phyloP scores from a whole-genome alignment of 2,888 invertebrate genomes.

The Nomada lathburiana region DNA sequence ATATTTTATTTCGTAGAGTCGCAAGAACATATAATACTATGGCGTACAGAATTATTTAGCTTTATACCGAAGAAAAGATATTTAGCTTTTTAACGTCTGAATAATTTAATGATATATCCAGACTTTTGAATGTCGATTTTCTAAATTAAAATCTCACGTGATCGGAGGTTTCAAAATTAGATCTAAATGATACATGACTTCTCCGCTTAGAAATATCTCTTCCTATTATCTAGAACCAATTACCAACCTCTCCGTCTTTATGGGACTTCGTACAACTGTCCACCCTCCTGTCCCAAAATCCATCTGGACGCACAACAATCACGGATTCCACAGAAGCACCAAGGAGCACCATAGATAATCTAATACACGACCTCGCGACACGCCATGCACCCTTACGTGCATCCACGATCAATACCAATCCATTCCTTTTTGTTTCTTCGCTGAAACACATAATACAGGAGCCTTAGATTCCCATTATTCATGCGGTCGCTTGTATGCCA shows the following conservation, averaged over 20 bases:
- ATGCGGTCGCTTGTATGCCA: too few species aligned
- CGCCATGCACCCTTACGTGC: constrained; percentile 88
- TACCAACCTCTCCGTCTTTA: constrained; percentile 86
- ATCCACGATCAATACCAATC: constrained; percentile 88
- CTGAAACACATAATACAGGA: constrained; percentile 75
- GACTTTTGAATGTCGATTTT: too few species aligned
- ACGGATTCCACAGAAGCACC: constrained; percentile 85
- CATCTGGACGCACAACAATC: constrained; percentile 90
- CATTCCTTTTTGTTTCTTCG: constrained; percentile 85
- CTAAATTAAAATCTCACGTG: too few species aligned
- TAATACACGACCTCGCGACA: constrained; percentile 87
- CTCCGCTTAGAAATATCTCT: not conserved
- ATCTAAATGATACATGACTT: too few species aligned
- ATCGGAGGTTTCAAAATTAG: too few species aligned
- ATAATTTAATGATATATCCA: too few species aligned
- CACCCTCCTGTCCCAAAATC: constrained; percentile 91
- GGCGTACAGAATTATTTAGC: not conserved
- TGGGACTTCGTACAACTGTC: constrained; percentile 88
- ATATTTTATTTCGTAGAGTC: not conserved
- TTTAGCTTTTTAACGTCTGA: too few species aligned
- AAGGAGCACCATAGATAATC: constrained; percentile 86
- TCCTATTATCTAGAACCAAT: not conserved
- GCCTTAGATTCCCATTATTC: not conserved
- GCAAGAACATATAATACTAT: not conserved
- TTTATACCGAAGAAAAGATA: too few species aligned